Conservation (phyloP, 2,113 vertebrate species). For the Corythornis vintsioides region DNA sequence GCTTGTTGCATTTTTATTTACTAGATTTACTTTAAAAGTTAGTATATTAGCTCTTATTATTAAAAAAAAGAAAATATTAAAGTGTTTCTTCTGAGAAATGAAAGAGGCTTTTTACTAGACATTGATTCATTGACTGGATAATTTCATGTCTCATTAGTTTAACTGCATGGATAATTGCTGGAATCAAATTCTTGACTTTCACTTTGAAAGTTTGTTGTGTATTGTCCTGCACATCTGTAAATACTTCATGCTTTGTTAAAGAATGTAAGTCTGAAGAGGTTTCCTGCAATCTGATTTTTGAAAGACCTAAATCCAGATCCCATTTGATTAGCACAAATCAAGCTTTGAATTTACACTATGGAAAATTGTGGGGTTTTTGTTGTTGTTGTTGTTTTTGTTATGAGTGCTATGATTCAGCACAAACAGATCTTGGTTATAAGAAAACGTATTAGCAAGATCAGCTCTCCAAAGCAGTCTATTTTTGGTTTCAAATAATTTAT, state of each 20-base stretch:
- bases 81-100: background rate
- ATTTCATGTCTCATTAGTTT: background rate
- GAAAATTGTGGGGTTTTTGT: background rate
- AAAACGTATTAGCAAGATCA: background rate
- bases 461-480: background rate
- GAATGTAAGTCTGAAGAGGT: background rate
- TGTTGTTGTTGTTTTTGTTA: background rate
- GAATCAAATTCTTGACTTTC: background rate
- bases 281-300: background rate
- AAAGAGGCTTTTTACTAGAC: background rate
- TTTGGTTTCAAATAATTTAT: background rate
- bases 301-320: background rate
- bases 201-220: background rate
- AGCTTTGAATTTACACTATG: background rate
- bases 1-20: too few relatives aligned
- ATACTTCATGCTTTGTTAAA: background rate
- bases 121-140: background rate
- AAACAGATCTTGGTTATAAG: background rate
- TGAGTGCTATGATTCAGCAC: background rate
- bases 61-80: rapidly evolving
- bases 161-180: rapidly evolving
- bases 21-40: background rate
- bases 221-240: rapidly evolving
- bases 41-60: background rate
- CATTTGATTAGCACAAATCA: background rate